Evolutionary conservation across 2,888 invertebrate species (phyloP).

Genomic region (Coenonympha glycerion): DNA sequence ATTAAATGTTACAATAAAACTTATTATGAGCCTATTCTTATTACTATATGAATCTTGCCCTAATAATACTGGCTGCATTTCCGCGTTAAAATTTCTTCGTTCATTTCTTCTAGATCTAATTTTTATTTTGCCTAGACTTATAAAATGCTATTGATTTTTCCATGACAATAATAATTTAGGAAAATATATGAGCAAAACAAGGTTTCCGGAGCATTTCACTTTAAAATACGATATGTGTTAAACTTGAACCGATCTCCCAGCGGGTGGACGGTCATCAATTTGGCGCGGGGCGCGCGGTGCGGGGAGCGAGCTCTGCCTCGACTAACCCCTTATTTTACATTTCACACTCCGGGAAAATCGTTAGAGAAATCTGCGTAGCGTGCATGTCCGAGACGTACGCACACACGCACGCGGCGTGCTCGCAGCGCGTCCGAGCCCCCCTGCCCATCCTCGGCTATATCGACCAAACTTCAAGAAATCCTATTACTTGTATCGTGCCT

Average conservation of each 20-base stretch:
- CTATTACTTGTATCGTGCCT: conserved; percentile 60
- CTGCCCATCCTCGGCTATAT: conserved; percentile 55
- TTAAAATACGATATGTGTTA: conserved; percentile 73
- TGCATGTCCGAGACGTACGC: conserved; percentile 72
- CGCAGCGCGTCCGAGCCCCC: conserved; percentile 52
- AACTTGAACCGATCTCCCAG: conserved; percentile 71
- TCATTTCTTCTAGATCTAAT: no score
- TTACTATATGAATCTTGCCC: no score
- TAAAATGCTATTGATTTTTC: no score
- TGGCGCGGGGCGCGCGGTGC: conserved; percentile 52
- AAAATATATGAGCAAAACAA: no score
- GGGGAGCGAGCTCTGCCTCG: conserved; percentile 53
- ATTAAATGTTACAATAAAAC: no score
- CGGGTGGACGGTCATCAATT: conserved; percentile 71
- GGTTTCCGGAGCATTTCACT: conserved; percentile 62
- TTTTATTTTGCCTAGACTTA: no score
- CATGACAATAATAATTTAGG: no score
- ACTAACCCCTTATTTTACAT: conserved; percentile 77
- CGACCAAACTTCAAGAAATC: conserved; percentile 74
- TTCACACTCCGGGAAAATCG: conserved; percentile 77
- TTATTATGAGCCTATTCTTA: no score
- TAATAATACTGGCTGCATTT: no score
- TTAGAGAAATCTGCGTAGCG: conserved; percentile 76
- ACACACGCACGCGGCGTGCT: conserved; percentile 42
- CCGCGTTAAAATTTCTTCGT: no score